Conservation (phyloP, 2,888 invertebrate species). For the Rhagium mordax region DNA sequence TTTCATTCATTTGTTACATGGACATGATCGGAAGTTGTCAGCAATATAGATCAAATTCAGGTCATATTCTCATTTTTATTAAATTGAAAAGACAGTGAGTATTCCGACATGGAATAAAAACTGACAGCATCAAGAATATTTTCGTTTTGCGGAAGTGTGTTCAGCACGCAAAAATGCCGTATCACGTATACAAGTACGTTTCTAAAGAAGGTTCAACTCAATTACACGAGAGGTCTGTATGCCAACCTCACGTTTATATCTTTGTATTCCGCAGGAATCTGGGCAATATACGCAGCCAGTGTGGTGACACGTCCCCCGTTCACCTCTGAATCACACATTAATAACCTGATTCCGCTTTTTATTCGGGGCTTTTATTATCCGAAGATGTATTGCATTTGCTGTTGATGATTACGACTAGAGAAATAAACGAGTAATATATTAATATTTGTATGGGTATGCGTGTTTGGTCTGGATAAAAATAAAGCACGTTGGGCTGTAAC, state of each 20-base stretch:
- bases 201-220: slow-evolving; percentile 54
- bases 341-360: slow-evolving; percentile 46
- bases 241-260: slow-evolving; percentile 51
- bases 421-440: background rate
- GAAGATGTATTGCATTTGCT: slow-evolving; percentile 8
- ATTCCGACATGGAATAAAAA: slow-evolving; percentile 1
- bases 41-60: slow-evolving; percentile 7
- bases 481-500: background rate
- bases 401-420: background rate
- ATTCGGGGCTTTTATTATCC: slow-evolving; percentile 30
- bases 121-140: slow-evolving; percentile 25
- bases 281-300: slow-evolving; percentile 50
- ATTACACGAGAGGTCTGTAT: slow-evolving; percentile 45
- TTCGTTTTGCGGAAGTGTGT: slow-evolving; percentile 40
- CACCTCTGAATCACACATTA: slow-evolving; percentile 51
- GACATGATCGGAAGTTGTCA: background rate
- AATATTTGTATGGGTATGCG: background rate
- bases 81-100: slow-evolving; percentile 25
- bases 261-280: slow-evolving; percentile 55
- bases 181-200: slow-evolving; percentile 49
- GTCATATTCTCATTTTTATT: slow-evolving; percentile 24
- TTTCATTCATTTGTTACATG: slow-evolving; percentile 2
- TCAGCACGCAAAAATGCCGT: slow-evolving; percentile 49
- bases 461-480: background rate
- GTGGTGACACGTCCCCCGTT: slow-evolving; percentile 43